phyloP scores from a whole-genome alignment of 2,797 vertebrate genomes.

The Gorsachius magnificus region DNA sequence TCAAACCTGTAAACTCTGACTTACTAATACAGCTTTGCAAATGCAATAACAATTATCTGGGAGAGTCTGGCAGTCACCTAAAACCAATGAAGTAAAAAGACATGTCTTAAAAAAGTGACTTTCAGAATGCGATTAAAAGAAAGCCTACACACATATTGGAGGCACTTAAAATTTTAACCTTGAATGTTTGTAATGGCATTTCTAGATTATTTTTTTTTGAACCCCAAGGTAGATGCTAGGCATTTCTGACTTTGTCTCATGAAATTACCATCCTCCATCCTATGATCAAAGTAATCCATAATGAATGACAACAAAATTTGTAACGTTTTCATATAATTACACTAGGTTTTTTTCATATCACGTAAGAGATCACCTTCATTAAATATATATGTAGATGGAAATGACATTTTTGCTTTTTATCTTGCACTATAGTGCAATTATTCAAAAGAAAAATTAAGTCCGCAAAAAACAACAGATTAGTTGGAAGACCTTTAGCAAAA shows the following conservation, averaged over 20 bases:
- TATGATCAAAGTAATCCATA: not conserved
- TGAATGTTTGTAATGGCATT: not conserved
- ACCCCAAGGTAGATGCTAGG: not conserved
- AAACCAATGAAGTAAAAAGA: not conserved
- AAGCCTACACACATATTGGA: not conserved
- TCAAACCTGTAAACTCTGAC: conserved; percentile 15
- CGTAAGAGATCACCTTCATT: not conserved
- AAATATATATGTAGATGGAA: not conserved
- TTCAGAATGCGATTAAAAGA: not conserved
- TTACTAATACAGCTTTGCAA: conserved; percentile 8
- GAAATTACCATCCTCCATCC: not conserved
- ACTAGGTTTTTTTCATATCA: not conserved
- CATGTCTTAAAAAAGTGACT: not conserved
- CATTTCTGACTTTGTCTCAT: not conserved
- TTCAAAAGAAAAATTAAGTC: not conserved
- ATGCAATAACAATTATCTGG: not conserved
- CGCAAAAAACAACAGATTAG: not conserved
- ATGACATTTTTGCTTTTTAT: not conserved
- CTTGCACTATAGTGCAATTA: not conserved
- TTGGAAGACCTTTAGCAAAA: not conserved
- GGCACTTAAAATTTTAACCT: not conserved
- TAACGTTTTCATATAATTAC: not conserved
- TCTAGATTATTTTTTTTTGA: not conserved
- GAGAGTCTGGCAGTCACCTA: not conserved
- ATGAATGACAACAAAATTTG: not conserved